Evolutionary conservation across 2,113 vertebrate genomes (phyloP), one percentile per base, ranked within the genome.

Genomic region (Rallus limicola): DNA sequence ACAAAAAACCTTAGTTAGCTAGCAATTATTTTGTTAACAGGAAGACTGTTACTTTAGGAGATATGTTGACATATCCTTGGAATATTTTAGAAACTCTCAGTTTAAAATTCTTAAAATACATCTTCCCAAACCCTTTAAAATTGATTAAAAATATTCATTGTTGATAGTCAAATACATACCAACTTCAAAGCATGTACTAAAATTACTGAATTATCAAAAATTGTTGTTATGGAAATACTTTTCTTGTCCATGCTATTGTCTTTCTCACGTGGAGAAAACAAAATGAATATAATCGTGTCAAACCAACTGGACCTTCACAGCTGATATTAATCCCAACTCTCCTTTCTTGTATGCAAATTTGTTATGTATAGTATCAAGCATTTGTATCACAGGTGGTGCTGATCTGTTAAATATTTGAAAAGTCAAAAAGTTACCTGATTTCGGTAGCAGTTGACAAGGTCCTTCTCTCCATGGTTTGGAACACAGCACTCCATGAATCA

Each of bases 381-480:
- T 56, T 72, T 82, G 2, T 82, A 28, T 25, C 24, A 21, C 10
- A 15, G 25, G 60, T 55, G 8, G 4, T 75, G 18, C 11, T 79
- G 6, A 46, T 80, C 62, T 56, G 7, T 56, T 83, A 15, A 1
- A 1, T 65, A 3, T 31, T 83, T 75, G 33, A 67, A 46, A 10
- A 55, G 24, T 60, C 25, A 10, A 26, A 10, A 29, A 90, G 7
- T 0, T 55, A 46, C 20, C 16, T 86, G 33, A 7, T 36, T 77
- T 55, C n/a, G 16, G 44, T 79, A n/a, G 21, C 18, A 28, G 29
- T 9, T 67, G 46, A 36, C 25, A 50, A 50, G 13, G 8, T 46
- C 0, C 1, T 20, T 44, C 10, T 68, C 58, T 23, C 5, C 3
- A 2, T 29, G 1, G 1, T 86, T 65, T 75, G 20, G 14, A 90